Evolutionary conservation across 1,140 invertebrate genomes (phyloP).

Genomic region (Drosophila chauvacae): DNA sequence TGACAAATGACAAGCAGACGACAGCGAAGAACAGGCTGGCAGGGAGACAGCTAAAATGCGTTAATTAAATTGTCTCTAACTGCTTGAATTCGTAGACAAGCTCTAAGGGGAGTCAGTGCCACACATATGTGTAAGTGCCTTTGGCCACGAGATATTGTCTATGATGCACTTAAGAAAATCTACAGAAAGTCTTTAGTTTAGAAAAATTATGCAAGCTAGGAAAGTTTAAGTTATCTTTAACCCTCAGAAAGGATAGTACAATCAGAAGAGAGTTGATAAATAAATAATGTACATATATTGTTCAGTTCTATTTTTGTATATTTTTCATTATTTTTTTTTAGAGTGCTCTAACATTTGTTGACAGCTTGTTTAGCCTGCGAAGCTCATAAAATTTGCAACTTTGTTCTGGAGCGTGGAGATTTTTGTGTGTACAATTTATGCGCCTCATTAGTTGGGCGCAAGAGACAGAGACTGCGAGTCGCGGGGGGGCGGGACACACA

Average conservation of each 20-base stretch:
- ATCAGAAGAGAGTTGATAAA: not conserved
- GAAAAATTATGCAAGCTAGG: not conserved
- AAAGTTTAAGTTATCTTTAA: not conserved
- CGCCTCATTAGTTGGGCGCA: slow-evolving; percentile 79
- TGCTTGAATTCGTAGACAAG: slow-evolving; percentile 66
- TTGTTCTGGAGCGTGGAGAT: slow-evolving; percentile 51
- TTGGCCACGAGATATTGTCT: slow-evolving; percentile 4
- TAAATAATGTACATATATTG: not conserved
- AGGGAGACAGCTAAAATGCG: slow-evolving; percentile 59
- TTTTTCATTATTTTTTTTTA: not conserved
- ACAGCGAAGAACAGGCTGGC: slow-evolving; percentile 22
- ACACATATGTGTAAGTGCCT: not conserved
- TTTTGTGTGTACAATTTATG: slow-evolving; percentile 79
- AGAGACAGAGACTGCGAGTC: slow-evolving; percentile 4
- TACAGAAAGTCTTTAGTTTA: too few relatives aligned
- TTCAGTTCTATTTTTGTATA: not conserved
- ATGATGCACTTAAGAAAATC: slow-evolving; percentile 11
- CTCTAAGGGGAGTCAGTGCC: slow-evolving; percentile 20
- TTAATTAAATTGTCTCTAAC: slow-evolving; percentile 77
- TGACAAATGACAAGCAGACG: slow-evolving; percentile 62
- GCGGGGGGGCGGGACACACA: slow-evolving; percentile 20
- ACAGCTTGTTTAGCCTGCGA: slow-evolving; percentile 58
- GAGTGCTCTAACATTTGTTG: slow-evolving; percentile 36
- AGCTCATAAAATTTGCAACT: slow-evolving; percentile 80
- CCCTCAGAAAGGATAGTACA: not conserved